Conservation (phyloP, 2,888 invertebrate genomes). For the Cecidostiba fungosa region DNA sequence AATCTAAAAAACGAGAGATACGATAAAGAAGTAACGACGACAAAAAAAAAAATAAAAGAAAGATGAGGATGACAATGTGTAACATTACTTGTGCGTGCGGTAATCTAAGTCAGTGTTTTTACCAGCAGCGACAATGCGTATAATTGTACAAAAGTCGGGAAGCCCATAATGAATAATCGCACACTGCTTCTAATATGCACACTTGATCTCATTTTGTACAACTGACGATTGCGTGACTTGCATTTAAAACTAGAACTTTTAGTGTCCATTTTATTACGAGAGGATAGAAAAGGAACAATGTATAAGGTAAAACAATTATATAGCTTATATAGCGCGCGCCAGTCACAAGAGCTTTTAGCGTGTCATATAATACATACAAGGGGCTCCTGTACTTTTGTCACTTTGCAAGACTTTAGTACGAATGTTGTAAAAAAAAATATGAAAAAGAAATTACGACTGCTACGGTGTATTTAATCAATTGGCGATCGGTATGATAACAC, state of each 20-base stretch:
- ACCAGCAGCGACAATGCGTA: slow-evolving; percentile 79
- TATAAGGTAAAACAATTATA: neutral
- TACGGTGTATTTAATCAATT: slow-evolving; percentile 77
- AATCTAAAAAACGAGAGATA: slow-evolving; percentile 25
- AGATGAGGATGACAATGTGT: slow-evolving; percentile 29
- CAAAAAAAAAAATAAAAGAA: slow-evolving; percentile 36
- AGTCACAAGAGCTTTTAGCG: neutral
- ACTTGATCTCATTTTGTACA: slow-evolving; percentile 59
- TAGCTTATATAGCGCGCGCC: slow-evolving; percentile 34
- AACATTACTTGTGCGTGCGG: slow-evolving; percentile 46
- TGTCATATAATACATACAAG: slow-evolving; percentile 52
- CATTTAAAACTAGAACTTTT: slow-evolving; percentile 72
- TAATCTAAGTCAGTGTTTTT: slow-evolving; percentile 69
- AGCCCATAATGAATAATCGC: slow-evolving; percentile 67
- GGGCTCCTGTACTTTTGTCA: slow-evolving; percentile 77
- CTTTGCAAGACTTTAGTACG: slow-evolving; percentile 77
- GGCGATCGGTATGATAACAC: slow-evolving; percentile 66
- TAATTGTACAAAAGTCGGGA: slow-evolving; percentile 71
- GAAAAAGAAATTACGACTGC: slow-evolving; percentile 74
- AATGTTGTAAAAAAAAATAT: slow-evolving; percentile 74
- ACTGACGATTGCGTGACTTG: slow-evolving; percentile 63
- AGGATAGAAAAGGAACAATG: slow-evolving; percentile 36
- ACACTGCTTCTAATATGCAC: slow-evolving; percentile 68
- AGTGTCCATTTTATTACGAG: slow-evolving; percentile 46
- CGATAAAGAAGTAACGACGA: neutral